Conservation (phyloP, 2,113 vertebrate species). For the Alosa alosa region DNA sequence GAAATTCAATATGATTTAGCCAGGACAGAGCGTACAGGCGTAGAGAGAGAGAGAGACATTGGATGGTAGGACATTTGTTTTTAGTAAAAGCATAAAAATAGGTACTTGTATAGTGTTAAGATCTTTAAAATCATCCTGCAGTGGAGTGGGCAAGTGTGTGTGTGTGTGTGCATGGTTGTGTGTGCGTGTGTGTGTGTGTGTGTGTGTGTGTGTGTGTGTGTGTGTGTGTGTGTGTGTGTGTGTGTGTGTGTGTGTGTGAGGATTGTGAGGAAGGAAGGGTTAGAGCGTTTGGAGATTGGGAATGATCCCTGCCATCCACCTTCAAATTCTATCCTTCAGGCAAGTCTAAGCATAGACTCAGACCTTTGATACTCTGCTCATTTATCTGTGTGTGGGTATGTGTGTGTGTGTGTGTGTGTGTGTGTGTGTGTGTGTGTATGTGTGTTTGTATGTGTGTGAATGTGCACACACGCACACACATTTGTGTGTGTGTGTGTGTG, state of each 20-base stretch:
- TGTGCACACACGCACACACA: too few species aligned
- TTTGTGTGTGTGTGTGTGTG: conserved; percentile 36
- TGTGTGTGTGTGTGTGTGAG: background rate
- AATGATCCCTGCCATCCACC: conserved; percentile 21
- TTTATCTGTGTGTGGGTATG: background rate
- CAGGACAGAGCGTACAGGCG: conserved; percentile 44
- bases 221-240: background rate
- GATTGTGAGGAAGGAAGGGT: background rate
- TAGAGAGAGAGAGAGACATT: conserved; percentile 48
- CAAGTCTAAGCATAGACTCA: conserved; percentile 10
- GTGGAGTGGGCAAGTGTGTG: background rate
- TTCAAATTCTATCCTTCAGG: conserved; percentile 3
- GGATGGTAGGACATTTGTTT: conserved; percentile 18
- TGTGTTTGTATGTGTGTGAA: conserved; percentile 26
- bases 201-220: background rate
- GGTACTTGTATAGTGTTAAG: background rate
- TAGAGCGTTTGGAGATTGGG: conserved; percentile 29
- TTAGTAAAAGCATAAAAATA: background rate
- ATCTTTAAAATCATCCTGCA: background rate
- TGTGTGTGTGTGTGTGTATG: conserved; percentile 28
- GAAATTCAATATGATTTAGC: conserved; percentile 12
- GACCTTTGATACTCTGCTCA: background rate
- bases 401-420: background rate
- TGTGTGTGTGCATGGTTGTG: background rate
- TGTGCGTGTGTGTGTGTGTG: background rate